phyloP scores from a whole-genome alignment of 2,888 invertebrate genomes.

The Tigriopus californicus region DNA sequence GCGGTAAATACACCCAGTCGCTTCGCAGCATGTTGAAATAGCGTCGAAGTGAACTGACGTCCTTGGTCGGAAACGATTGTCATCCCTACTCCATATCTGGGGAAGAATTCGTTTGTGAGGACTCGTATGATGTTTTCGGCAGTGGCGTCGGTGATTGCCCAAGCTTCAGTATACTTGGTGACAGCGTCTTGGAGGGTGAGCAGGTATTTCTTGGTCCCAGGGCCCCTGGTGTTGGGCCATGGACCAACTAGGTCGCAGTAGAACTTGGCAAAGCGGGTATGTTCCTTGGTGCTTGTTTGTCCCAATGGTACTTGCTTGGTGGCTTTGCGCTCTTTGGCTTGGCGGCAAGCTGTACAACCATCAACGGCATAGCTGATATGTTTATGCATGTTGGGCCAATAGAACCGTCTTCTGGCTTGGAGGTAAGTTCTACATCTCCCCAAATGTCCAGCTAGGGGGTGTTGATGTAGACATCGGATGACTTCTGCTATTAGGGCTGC shows the following conservation, averaged over 20 bases:
- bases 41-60: background rate
- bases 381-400: constrained; percentile 1
- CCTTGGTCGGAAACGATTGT: background rate
- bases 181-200: background rate
- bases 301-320: background rate
- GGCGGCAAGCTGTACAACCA: background rate
- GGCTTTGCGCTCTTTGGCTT: background rate
- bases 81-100: constrained; percentile 1
- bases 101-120: background rate
- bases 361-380: background rate
- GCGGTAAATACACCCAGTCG: background rate
- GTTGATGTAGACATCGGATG: background rate
- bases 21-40: too few relatives aligned
- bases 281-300: background rate
- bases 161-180: background rate
- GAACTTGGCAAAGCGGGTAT: background rate
- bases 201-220: background rate
- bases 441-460: background rate
- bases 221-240: background rate
- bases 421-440: background rate
- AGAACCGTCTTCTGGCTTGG: background rate
- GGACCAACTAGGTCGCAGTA: background rate
- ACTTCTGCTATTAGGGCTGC: background rate
- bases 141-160: background rate
- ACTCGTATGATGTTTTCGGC: background rate